These are phyloP conservation scores for Scleropages formosus DNA, from an alignment of 2,797 vertebrate species.

Conservation along the genomic window DNA sequence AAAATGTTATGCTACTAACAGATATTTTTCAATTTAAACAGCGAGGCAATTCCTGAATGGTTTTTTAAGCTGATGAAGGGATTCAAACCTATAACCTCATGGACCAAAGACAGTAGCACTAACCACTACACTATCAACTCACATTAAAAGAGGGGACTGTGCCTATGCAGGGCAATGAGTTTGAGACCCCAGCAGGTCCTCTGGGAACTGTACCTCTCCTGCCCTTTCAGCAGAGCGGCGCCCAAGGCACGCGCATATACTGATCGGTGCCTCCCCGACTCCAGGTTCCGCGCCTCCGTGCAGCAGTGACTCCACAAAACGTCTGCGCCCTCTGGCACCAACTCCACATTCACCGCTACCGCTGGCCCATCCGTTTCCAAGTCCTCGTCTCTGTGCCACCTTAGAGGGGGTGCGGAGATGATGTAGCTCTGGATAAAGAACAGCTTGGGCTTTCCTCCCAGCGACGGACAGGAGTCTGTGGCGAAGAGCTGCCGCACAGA, in stretches of 20 bases:
- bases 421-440: conserved; percentile 90
- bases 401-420: conserved; percentile 37
- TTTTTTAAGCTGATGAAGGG: too few species aligned
- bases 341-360: not conserved
- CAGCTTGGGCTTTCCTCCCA: conserved; percentile 87
- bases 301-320: conserved; percentile 88
- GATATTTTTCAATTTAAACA: too few species aligned
- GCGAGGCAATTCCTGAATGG: too few species aligned
- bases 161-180: too few species aligned
- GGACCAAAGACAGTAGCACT: too few species aligned
- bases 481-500: conserved; percentile 70
- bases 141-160: not conserved
- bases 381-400: conserved; percentile 39
- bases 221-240: conserved; percentile 62
- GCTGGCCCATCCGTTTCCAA: conserved; percentile 71
- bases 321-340: conserved; percentile 77
- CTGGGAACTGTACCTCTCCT: conserved; percentile 52
- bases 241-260: conserved; percentile 74
- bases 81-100: too few species aligned
- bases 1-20: too few species aligned
- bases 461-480: conserved; percentile 66
- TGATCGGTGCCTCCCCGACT: conserved; percentile 55
- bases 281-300: conserved; percentile 63
- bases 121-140: not conserved
- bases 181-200: not conserved